Evolutionary conservation across 2,888 invertebrate species (phyloP), one percentile per base, ranked within the genome.

Genomic region (Lycaena phlaeas): DNA sequence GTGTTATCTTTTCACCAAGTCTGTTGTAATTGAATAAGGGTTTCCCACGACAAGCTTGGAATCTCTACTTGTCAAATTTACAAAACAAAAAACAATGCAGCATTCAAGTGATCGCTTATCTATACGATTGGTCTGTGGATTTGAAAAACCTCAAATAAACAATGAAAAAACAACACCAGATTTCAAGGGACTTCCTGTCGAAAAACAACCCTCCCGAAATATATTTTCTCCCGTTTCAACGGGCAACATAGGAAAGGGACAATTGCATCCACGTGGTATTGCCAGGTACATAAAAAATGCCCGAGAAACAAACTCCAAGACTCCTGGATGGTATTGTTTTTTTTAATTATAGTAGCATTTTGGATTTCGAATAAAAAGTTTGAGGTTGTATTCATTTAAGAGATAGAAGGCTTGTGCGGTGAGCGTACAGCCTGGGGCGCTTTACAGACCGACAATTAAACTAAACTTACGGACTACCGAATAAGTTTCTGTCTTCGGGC

Each of bases 401-500:
- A 50, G 44, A 38, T 45, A 42, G 45, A 50, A 54, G 9, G 5
- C 22, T 5, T 22, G 45, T 46, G 44, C 44, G 44, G 46, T 46
- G 57, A 57, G 51, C 51, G 46, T 49, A 51, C 59, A 47, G 68
- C 75, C 73, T 53, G 60, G 51, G 68, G 77, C 77, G 57, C 54
- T 50, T 61, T 61, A 63, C 70, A 66, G 61, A 68, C 73, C 65
- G 70, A 75, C 74, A 79, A 82, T 84, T 81, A 84, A 79, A 81
- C 79, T 73, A 75, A 70, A 69, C 76, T 82, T 77, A 78, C 52
- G 53, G 65, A 73, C 82, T 82, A 81, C 82, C 68, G 84, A 68
- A 78, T 73, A 75, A 74, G 68, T 63, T 73, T 69, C 75, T 73
- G 66, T 67, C 81, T 70, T 59, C 65, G 54, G 81, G 82, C 78